Evolutionary conservation across 1,140 invertebrate species (phyloP), one percentile per base, ranked within the genome.

Genomic region (Ceratoteleas bidentatus): DNA sequence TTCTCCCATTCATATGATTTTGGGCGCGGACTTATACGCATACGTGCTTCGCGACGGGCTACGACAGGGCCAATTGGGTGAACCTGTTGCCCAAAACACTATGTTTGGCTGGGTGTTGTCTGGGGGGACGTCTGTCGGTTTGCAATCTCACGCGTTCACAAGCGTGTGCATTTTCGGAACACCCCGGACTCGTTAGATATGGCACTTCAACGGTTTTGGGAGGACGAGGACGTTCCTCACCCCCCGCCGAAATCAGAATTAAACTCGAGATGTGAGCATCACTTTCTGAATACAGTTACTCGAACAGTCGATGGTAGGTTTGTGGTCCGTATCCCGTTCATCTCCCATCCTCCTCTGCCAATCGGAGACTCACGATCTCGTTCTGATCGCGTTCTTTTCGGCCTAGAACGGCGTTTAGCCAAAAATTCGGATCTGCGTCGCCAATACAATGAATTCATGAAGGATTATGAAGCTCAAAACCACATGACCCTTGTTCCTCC

Each of bases 21-120:
- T 58, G 5, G 54, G 43, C 38, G 53, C 65, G 0, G 65, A 69
- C 33, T 5, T 69, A 3, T 69, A 49, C 32, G 45, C 8, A 0
- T 36, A 49, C 10, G 11, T 38, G 6, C 9, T 69, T 3, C 9
- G 5, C 6, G 33, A 49, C 5, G 66, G 66, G 0, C 6, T 60
- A 16, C 32, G 47, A 11, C 16, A 53, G 14, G 66, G 66, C 0
- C 2, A 7, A 6, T 0, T 10, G 0, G 56, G 49, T 6, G 14
- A 60, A 32, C 66, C 66, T 0, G 15, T 60, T 3, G 66, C 56
- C 2, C 56, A 60, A 9, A 47, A 57, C 6, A 52, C 66, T 4
- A 36, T 52, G 2, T 60, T 70, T 40, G 45, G 66, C 2, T 70
- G 56, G 56, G 14, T n/a, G n/a, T n/a, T n/a, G n/a, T 70, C 56